Percentiles rank a stretch among this genome's conserved stretches.
These are phyloP conservation scores for Drosophila trapezifrons DNA, from an alignment of 1,140 invertebrate genomes.

Conservation along the genomic window DNA sequence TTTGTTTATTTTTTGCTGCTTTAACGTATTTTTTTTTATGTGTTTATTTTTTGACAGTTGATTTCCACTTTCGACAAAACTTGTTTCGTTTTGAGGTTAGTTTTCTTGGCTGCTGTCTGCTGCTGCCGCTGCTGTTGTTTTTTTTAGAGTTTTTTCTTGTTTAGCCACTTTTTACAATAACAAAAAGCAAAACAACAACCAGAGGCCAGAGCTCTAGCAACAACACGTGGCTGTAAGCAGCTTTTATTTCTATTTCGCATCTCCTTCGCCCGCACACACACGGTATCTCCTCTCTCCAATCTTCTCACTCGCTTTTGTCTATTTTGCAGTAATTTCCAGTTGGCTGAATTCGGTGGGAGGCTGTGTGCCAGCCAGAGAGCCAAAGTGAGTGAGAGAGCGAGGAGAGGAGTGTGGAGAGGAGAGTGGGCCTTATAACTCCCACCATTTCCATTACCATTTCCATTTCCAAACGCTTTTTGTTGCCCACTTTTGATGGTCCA, in stretches of 20 bases:
- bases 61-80: conserved; percentile 55
- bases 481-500: conserved; percentile 51
- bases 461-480: conserved; percentile 51
- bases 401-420: background rate
- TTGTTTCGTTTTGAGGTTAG: conserved; percentile 71
- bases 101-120: conserved; percentile 46
- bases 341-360: conserved; percentile 57
- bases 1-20: conserved; percentile 17
- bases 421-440: conserved; percentile 32
- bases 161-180: conserved; percentile 48
- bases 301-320: conserved; percentile 33
- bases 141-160: conserved; percentile 39
- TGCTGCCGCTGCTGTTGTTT: conserved; percentile 22
- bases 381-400: no score
- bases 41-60: conserved; percentile 47
- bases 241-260: conserved; percentile 39
- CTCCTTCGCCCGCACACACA: conserved; percentile 8
- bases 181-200: background rate
- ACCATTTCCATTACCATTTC: conserved; percentile 44
- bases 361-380: conserved; percentile 18
- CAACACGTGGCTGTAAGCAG: conserved; percentile 65
- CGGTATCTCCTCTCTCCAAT: conserved; percentile 18
- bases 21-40: conserved; percentile 37
- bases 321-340: conserved; percentile 65
- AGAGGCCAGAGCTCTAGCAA: conserved; percentile 11